These are phyloP conservation scores for Scaptodrosophila lebanonensis DNA, from an alignment of 1,140 invertebrate species.

Conservation along the genomic window DNA sequence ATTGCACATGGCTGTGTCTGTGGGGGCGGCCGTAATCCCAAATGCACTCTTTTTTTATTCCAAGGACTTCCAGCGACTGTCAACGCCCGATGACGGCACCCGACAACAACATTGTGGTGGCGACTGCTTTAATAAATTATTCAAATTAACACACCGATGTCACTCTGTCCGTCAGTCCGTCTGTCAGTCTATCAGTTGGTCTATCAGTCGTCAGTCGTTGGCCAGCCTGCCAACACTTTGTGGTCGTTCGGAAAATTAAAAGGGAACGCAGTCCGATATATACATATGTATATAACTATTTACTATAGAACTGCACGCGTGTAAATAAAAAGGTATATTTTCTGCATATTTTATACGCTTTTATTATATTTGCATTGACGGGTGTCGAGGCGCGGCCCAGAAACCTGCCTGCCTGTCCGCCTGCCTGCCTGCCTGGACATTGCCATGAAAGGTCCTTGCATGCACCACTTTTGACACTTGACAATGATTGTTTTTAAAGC, in stretches of 20 bases:
- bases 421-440: no score
- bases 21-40: constrained; percentile 7
- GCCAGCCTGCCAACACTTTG: constrained; percentile 61
- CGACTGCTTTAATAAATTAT: constrained; percentile 75
- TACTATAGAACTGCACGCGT: constrained; percentile 14
- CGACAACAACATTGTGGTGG: no score
- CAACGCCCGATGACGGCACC: constrained; percentile 65
- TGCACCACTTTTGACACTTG: constrained; percentile 65
- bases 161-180: constrained; percentile 31
- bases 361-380: constrained; percentile 52
- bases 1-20: constrained; percentile 45
- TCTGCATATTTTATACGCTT: constrained; percentile 68
- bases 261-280: constrained; percentile 2
- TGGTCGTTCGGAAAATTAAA: constrained; percentile 34
- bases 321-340: constrained; percentile 39
- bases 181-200: constrained; percentile 3
- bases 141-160: constrained; percentile 61
- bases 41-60: neutral
- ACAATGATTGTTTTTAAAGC: constrained; percentile 72
- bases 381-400: constrained; percentile 7
- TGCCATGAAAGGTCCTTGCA: constrained; percentile 5
- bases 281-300: neutral
- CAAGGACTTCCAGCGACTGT: constrained; percentile 49
- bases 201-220: constrained; percentile 30
- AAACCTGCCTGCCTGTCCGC: no score